Evolutionary conservation across 2,113 vertebrate genomes (phyloP).

Genomic region (Rhodinocichla rosea): DNA sequence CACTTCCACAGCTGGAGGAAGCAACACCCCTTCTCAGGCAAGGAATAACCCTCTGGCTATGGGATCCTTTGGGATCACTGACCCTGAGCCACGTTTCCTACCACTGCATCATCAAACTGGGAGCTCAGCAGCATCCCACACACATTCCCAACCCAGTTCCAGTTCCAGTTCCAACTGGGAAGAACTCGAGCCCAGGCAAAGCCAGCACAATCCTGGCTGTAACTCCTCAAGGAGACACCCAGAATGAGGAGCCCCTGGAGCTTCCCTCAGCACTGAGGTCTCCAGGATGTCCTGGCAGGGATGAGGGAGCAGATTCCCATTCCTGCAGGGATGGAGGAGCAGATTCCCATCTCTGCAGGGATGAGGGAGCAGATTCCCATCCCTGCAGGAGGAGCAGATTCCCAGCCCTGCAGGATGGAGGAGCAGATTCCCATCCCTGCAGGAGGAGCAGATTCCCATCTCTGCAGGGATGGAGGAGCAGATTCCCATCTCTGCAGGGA

Average conservation of each 20-base stretch:
- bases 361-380: too few relatives aligned
- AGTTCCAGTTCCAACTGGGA: neutral
- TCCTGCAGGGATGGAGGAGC: neutral
- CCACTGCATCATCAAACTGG: neutral
- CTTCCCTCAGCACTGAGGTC: neutral
- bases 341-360: neutral
- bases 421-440: neutral
- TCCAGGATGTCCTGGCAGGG: neutral
- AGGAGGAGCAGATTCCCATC: neutral
- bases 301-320: neutral
- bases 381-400: neutral
- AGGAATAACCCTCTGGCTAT: neutral
- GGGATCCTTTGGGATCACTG: neutral
- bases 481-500: neutral
- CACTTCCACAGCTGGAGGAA: slow-evolving; percentile 8
- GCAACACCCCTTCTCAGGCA: neutral
- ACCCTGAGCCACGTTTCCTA: neutral
- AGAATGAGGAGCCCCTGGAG: neutral
- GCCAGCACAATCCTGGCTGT: fast-evolving
- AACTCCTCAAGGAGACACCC: neutral
- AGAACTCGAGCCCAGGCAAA: neutral
- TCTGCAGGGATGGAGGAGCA: neutral
- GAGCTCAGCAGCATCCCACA: neutral
- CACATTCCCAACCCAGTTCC: neutral
- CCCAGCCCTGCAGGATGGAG: neutral